A percentile compares a stretch with the other conserved stretches of the same genome.
phyloP scores from a whole-genome alignment of 1,140 invertebrate species.

The Diachasma alloeum region DNA sequence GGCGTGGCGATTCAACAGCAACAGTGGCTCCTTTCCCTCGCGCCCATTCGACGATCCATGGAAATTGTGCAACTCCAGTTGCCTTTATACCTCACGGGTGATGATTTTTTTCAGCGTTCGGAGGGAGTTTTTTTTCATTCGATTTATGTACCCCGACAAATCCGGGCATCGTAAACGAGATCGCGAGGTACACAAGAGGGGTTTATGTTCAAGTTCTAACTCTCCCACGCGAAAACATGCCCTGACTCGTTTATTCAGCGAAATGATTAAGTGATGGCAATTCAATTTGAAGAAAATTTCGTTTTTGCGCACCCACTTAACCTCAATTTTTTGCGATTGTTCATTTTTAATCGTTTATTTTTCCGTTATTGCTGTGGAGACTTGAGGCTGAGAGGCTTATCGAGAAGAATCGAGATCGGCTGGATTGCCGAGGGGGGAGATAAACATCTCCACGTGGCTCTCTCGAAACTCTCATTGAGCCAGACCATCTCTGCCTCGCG shows the following conservation, averaged over 20 bases:
- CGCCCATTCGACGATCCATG: conserved; percentile 20
- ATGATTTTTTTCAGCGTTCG: not conserved
- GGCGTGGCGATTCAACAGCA: conserved; percentile 1
- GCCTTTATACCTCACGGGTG: not conserved
- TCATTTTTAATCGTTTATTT: not conserved
- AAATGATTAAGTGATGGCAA: not conserved
- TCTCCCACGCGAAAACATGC: conserved; percentile 18
- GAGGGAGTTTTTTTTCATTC: not conserved
- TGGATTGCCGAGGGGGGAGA: not conserved
- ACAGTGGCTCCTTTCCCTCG: conserved; percentile 23
- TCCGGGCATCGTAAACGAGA: conserved; percentile 5
- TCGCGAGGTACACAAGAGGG: not conserved
- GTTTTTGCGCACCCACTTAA: not conserved
- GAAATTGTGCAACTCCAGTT: conserved; percentile 31
- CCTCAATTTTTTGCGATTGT: not conserved
- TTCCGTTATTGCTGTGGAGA: no score
- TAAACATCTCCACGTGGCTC: not conserved
- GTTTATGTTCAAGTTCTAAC: not conserved
- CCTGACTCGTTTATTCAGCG: not conserved
- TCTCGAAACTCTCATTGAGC: not conserved
- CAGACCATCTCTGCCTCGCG: no score
- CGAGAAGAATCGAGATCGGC: not conserved
- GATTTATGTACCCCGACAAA: not conserved
- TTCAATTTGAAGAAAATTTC: not conserved
- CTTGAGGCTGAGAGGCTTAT: not conserved